Percentiles rank a stretch among this genome's conserved stretches.
phyloP scores from a whole-genome alignment of 2,797 vertebrate genomes.

The Anabacerthia variegaticeps region DNA sequence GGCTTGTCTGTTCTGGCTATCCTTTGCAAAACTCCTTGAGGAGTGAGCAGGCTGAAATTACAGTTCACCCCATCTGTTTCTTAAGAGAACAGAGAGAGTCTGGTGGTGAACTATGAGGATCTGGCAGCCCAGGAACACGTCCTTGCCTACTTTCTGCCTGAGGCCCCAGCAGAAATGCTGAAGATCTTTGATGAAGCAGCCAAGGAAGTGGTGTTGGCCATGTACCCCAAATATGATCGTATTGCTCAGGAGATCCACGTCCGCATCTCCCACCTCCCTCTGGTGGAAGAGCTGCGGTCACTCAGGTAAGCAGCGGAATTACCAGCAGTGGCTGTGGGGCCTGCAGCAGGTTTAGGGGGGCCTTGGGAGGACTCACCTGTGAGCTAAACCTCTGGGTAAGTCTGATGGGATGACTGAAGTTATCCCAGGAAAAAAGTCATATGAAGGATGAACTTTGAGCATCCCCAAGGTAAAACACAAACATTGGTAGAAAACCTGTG shows the following conservation, averaged over 20 bases:
- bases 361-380: neutral
- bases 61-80: neutral
- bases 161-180: slow-evolving; percentile 94
- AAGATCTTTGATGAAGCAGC: slow-evolving; percentile 97
- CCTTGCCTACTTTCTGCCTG: slow-evolving; percentile 94
- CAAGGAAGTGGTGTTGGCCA: slow-evolving; percentile 94
- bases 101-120: slow-evolving; percentile 95
- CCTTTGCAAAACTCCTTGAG: neutral
- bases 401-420: neutral
- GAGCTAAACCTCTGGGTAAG: neutral
- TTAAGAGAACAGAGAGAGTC: slow-evolving; percentile 93
- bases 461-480: neutral
- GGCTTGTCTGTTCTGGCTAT: neutral
- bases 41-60: neutral
- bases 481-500: neutral
- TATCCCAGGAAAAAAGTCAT: neutral
- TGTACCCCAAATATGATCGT: slow-evolving; percentile 97
- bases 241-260: slow-evolving; percentile 95
- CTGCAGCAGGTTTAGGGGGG: neutral
- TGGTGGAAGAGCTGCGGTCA: slow-evolving; percentile 94
- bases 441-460: neutral
- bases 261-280: slow-evolving; percentile 92
- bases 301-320: slow-evolving; percentile 82
- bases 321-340: neutral
- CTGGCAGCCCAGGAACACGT: slow-evolving; percentile 94